Evolutionary conservation across 2,113 vertebrate genomes (phyloP).

Genomic region (Reinhardtius hippoglossoides): DNA sequence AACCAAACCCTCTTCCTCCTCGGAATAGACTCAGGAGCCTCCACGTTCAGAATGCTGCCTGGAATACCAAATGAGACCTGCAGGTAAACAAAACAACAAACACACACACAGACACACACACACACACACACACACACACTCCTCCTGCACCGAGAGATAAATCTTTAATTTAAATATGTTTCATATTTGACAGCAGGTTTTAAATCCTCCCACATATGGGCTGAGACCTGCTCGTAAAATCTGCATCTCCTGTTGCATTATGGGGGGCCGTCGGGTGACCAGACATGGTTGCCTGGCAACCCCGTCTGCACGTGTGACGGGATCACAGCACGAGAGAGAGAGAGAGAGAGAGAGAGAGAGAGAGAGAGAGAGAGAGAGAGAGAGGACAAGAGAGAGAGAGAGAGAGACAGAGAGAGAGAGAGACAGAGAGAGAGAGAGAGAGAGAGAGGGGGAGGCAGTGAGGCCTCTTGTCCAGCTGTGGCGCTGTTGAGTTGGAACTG

Average conservation of each 20-base stretch:
- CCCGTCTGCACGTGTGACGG: neutral
- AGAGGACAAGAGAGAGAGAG: too few species aligned
- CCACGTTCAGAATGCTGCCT: too few species aligned
- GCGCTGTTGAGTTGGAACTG: too few species aligned
- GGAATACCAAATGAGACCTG: neutral
- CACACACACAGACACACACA: neutral
- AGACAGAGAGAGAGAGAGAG: too few species aligned
- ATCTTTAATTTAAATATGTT: slow-evolving; percentile 15
- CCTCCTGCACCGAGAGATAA: slow-evolving; percentile 21
- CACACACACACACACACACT: slow-evolving; percentile 2
- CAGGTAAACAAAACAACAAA: neutral
- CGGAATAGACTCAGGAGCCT: too few species aligned
- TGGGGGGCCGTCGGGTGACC: neutral
- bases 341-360: too few species aligned
- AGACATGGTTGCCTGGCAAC: slow-evolving; percentile 3
- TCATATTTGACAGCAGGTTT: slow-evolving; percentile 26
- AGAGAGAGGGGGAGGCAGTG: too few species aligned
- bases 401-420: too few species aligned
- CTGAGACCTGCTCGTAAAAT: slow-evolving; percentile 20
- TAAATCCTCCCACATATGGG: slow-evolving; percentile 25
- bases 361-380: too few species aligned
- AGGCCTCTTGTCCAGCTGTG: too few species aligned
- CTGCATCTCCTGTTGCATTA: slow-evolving; percentile 10
- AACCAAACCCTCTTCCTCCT: too few species aligned
- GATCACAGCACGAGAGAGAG: neutral